phyloP scores from a whole-genome alignment of 2,888 invertebrate genomes.

The Aleiodes alternator region DNA sequence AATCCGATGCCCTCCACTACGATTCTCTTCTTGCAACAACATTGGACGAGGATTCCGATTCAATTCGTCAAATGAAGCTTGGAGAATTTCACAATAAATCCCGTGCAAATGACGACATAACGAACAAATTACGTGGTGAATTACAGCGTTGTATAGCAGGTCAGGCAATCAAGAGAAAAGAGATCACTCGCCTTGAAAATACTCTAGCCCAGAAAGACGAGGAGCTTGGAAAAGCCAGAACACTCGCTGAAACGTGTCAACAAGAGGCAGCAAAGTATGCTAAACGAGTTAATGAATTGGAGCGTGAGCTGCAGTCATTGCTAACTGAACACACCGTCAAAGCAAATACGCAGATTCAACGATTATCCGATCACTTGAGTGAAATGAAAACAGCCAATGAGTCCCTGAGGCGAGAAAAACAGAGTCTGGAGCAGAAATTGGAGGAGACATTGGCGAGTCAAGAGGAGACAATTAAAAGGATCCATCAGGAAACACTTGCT shows the following conservation, averaged over 20 bases:
- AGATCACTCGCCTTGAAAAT: conserved; percentile 76
- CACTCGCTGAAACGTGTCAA: conserved; percentile 61
- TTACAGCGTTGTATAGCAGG: conserved; percentile 74
- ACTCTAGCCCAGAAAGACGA: conserved; percentile 71
- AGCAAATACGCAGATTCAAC: conserved; percentile 69
- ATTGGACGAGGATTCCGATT: conserved; percentile 67
- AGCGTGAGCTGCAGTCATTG: conserved; percentile 68
- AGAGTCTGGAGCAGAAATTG: conserved; percentile 63
- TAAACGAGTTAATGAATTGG: conserved; percentile 68
- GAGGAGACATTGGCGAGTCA: conserved; percentile 65
- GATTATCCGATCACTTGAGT: conserved; percentile 65
- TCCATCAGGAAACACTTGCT: conserved; percentile 63
- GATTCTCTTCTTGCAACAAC: conserved; percentile 70
- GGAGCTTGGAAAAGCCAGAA: conserved; percentile 67
- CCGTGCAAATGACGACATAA: conserved; percentile 73
- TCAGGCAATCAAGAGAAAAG: conserved; percentile 76
- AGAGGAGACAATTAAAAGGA: conserved; percentile 63
- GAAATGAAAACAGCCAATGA: conserved; percentile 67
- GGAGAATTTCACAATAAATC: conserved; percentile 64
- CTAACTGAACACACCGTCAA: conserved; percentile 68
- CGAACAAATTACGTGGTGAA: conserved; percentile 75
- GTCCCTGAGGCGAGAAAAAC: conserved; percentile 63
- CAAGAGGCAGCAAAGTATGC: conserved; percentile 65
- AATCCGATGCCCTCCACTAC: conserved; percentile 65
- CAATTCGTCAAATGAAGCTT: conserved; percentile 68